Conservation (phyloP, 2,888 invertebrate species). For the Kuschelorhynchus macadamiae region DNA sequence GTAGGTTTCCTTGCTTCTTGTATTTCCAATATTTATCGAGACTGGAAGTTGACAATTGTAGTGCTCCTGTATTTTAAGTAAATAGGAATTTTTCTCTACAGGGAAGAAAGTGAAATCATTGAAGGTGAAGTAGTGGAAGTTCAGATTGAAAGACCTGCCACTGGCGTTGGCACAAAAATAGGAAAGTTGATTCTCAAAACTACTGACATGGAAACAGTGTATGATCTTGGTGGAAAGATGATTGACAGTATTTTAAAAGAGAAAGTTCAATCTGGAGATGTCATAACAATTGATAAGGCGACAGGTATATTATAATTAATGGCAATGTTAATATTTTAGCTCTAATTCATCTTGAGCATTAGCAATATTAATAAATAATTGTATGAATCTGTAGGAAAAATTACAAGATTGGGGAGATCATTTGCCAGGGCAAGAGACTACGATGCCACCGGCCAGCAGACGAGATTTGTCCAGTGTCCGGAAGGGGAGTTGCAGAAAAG, state of each 20-base stretch:
- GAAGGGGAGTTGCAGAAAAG: slow-evolving; percentile 98
- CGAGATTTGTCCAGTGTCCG: slow-evolving; percentile 97
- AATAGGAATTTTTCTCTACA: slow-evolving; percentile 62
- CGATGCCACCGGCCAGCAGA: slow-evolving; percentile 90
- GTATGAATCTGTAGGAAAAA: slow-evolving; percentile 62
- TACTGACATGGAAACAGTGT: slow-evolving; percentile 99
- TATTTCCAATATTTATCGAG: no score
- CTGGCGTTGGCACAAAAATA: slow-evolving; percentile 88
- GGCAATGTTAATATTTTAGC: background rate
- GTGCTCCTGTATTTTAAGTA: background rate
- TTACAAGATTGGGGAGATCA: slow-evolving; percentile 84
- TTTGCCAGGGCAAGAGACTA: slow-evolving; percentile 97
- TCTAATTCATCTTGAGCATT: no score
- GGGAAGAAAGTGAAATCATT: slow-evolving; percentile 98
- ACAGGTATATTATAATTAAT: slow-evolving; percentile 77
- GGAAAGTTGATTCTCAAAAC: slow-evolving; percentile 98
- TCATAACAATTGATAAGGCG: slow-evolving; percentile 98
- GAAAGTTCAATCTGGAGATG: slow-evolving; percentile 96
- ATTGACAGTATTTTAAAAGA: slow-evolving; percentile 97
- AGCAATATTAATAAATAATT: background rate
- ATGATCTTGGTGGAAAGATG: slow-evolving; percentile 98
- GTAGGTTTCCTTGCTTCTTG: no score
- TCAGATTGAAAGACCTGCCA: slow-evolving; percentile 94
- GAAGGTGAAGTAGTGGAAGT: slow-evolving; percentile 99
- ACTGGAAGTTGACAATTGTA: background rate